Conservation (phyloP, 2,888 invertebrate genomes). For the Aphodius granarius region DNA sequence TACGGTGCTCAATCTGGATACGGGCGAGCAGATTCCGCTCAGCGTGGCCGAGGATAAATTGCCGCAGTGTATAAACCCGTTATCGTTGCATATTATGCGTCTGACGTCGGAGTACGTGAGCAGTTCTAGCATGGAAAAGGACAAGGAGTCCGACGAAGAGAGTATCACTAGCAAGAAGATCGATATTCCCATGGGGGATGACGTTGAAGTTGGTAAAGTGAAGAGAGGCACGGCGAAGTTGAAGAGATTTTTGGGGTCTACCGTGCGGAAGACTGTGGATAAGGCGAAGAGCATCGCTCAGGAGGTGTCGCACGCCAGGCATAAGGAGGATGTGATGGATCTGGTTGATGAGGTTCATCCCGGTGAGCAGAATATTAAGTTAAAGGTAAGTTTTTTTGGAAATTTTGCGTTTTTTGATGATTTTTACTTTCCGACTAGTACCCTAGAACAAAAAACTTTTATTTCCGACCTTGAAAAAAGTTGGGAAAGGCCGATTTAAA, state of each 20-base stretch:
- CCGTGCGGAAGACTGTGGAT: conserved; percentile 88
- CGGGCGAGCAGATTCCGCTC: conserved; percentile 90
- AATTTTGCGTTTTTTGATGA: no score
- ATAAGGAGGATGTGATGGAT: conserved; percentile 84
- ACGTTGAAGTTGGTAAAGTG: conserved; percentile 42
- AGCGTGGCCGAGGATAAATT: conserved; percentile 93
- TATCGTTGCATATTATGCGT: conserved; percentile 92
- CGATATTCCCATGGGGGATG: conserved; percentile 57
- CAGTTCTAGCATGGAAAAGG: conserved; percentile 61
- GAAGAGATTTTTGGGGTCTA: conserved; percentile 83
- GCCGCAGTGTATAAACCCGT: conserved; percentile 89
- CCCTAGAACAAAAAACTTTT: no score
- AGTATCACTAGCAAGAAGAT: conserved; percentile 65
- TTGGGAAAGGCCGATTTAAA: no score
- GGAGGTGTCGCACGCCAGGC: conserved; percentile 84
- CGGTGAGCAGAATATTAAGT: conserved; percentile 79
- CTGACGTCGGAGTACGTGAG: conserved; percentile 89
- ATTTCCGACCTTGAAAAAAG: no score
- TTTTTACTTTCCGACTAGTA: no score
- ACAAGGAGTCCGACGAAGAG: conserved; percentile 78
- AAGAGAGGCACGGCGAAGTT: conserved; percentile 60
- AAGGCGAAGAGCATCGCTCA: conserved; percentile 89
- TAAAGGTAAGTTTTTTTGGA: conserved; percentile 63
- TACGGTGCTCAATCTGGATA: conserved; percentile 79
- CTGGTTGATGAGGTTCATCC: conserved; percentile 80